Conservation (phyloP, 2,113 vertebrate genomes). For the Pelvicachromis taeniatus region DNA sequence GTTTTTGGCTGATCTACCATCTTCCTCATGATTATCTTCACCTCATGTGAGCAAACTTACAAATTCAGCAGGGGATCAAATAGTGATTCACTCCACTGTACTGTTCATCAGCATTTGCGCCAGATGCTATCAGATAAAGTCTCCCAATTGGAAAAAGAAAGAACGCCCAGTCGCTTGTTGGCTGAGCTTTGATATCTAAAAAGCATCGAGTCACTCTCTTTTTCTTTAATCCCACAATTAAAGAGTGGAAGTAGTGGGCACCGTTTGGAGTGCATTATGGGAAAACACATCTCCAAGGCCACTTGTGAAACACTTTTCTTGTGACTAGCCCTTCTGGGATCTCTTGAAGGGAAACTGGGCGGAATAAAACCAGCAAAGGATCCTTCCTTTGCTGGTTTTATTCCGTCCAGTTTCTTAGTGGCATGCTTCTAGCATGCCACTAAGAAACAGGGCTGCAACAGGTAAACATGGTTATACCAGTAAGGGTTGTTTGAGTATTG, state of each 20-base stretch:
- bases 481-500: conserved; percentile 18
- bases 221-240: not conserved
- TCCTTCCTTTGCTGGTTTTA: too few species aligned
- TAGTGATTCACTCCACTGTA: too few species aligned
- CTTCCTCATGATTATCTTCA: not conserved
- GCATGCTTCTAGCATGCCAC: too few species aligned
- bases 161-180: not conserved
- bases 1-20: not conserved
- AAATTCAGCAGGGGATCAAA: too few species aligned
- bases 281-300: not conserved
- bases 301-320: conserved; percentile 20
- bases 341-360: not conserved
- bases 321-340: conserved; percentile 11
- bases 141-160: not conserved
- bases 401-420: too few species aligned
- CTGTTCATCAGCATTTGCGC: not conserved
- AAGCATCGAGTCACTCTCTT: not conserved
- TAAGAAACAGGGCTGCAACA: not conserved
- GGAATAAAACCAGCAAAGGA: not conserved
- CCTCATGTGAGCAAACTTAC: not conserved
- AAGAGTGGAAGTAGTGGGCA: not conserved
- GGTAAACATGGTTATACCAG: conserved; percentile 3
- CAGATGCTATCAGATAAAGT: not conserved
- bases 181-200: not conserved
- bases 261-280: conserved; percentile 4